These are phyloP conservation scores for Lophura nycthemera DNA, from an alignment of 2,113 vertebrate species.

Conservation along the genomic window DNA sequence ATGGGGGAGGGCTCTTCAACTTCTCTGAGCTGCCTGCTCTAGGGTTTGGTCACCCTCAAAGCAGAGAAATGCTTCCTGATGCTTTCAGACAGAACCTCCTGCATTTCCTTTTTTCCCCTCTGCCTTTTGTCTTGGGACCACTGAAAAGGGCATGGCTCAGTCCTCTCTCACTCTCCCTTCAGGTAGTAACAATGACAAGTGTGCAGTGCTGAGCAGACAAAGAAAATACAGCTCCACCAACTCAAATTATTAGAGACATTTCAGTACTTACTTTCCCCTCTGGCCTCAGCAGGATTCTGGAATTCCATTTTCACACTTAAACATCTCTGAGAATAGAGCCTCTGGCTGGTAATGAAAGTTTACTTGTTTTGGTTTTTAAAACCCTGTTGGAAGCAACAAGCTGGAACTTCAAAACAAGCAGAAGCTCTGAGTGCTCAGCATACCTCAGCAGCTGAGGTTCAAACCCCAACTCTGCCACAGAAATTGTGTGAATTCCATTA, in stretches of 20 bases:
- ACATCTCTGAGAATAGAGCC: slow-evolving; percentile 26
- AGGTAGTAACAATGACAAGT: not conserved
- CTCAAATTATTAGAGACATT: not conserved
- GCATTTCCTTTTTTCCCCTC: not conserved
- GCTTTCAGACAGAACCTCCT: not conserved
- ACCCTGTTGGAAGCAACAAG: not conserved
- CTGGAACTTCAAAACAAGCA: not conserved
- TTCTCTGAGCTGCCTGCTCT: not conserved
- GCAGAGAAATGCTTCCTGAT: not conserved
- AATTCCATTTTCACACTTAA: slow-evolving; percentile 41
- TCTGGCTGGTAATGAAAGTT: not conserved
- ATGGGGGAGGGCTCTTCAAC: not conserved
- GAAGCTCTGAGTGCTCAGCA: not conserved
- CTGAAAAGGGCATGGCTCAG: not conserved
- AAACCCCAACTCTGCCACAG: not conserved
- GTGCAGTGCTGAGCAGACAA: not conserved
- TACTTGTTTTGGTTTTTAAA: not conserved
- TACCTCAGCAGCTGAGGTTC: not conserved
- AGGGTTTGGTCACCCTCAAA: not conserved
- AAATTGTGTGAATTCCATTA: not conserved
- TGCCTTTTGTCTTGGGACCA: not conserved
- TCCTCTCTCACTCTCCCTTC: not conserved
- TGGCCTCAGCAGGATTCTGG: not conserved
- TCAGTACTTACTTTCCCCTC: not conserved
- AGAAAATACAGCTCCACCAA: not conserved